Evolutionary conservation across 2,797 vertebrate genomes (phyloP).

Genomic region (Remorina albescens): DNA sequence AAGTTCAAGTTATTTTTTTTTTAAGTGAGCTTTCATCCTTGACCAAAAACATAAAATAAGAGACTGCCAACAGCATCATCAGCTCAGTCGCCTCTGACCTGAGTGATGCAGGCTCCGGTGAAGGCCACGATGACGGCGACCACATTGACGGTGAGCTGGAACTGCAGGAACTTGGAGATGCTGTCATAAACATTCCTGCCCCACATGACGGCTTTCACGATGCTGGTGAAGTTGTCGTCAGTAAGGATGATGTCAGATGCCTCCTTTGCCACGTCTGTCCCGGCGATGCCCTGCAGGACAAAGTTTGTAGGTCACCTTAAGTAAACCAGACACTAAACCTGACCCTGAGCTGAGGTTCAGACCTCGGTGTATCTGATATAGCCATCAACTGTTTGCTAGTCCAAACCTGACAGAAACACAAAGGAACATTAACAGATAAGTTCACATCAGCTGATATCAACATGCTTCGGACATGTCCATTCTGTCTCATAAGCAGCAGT

Average conservation of each 20-base stretch:
- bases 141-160: constrained; percentile 96
- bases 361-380: neutral
- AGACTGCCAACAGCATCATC: neutral
- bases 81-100: constrained; percentile 79
- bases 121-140: constrained; percentile 97
- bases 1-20: no score
- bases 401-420: no score
- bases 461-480: neutral
- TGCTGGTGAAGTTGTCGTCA: constrained; percentile 97
- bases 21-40: no score
- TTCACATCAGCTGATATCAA: neutral
- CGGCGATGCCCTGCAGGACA: constrained; percentile 91
- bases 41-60: no score
- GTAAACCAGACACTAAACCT: neutral
- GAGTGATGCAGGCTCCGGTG: constrained; percentile 96
- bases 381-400: no score
- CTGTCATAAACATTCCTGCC: constrained; percentile 97
- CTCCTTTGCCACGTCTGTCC: constrained; percentile 97
- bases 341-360: rapidly evolving
- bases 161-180: constrained; percentile 98
- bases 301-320: neutral
- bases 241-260: constrained; percentile 98
- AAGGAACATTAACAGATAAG: no score
- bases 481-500: neutral
- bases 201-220: constrained; percentile 99